Evolutionary conservation across 2,797 vertebrate species (phyloP), one percentile per base, ranked within the genome.

Genomic region (Centropyge bicolor): DNA sequence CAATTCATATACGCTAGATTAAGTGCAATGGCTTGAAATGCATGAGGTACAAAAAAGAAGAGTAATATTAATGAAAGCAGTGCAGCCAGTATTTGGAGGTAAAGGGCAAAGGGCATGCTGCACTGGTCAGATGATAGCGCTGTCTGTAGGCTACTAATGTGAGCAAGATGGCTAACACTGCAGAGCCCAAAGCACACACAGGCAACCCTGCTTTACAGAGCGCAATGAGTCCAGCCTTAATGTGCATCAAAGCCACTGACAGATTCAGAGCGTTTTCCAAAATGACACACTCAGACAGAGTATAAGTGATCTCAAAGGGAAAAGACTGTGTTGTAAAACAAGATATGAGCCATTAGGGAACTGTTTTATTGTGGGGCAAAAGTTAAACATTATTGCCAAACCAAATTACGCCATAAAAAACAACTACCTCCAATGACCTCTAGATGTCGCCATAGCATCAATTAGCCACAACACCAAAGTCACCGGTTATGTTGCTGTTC

Each of bases 61-160:
- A 49, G 31, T n/a, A 19, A 56, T 59, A 22, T 76, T 36, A 82
- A 16, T 59, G 70, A 78, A 65, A 65, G 68, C 57, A 41, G 31
- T 55, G 11, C 41, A 51, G 68, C 43, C 35, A 46, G 46, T 56
- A 66, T 80, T 70, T 55, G 38, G 70, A 81, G 78, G 49, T 72
- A 86, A 87, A 86, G 83, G 83, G 69, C 80, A 90, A 67, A 82
- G 38, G 55, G 76, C 61, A 80, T 68, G 71, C 67, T 70, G 63
- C 64, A 79, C 40, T 68, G 22, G 57, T 66, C 70, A 86, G 87
- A 92, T 92, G 75, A 93, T 90, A 90, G 88, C 61, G 17, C 84
- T 56, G 80, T 71, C 80, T 86, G 83, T 59, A 56, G 76, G 73
- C 74, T 55, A n/a, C 60, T 84, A 86, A 86, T 84, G 80, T 80